These are phyloP conservation scores for Nymphalis urticae DNA, from an alignment of 2,888 invertebrate genomes.

Conservation along the genomic window DNA sequence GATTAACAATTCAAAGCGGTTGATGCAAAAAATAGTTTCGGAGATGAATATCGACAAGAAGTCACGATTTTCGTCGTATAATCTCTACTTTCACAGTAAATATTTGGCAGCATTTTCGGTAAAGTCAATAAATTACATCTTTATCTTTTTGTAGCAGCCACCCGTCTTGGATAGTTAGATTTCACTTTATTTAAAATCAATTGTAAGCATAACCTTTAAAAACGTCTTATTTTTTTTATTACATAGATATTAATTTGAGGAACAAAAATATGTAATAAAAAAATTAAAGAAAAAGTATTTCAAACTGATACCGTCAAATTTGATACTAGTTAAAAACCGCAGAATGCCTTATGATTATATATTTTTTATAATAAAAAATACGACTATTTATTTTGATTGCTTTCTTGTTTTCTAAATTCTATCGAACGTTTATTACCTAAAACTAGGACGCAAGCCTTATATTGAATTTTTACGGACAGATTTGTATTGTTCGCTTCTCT, in stretches of 20 bases:
- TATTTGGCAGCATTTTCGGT: conserved; percentile 19
- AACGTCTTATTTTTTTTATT: too few species aligned
- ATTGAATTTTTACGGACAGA: neutral
- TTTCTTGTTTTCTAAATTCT: too few species aligned
- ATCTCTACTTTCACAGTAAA: conserved; percentile 29
- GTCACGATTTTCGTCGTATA: conserved; percentile 30
- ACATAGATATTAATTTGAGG: too few species aligned
- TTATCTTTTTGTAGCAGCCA: neutral
- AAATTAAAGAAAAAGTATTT: too few species aligned
- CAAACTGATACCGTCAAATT: too few species aligned
- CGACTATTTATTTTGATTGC: too few species aligned
- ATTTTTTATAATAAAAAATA: too few species aligned
- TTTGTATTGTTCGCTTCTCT: neutral
- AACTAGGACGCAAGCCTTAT: too few species aligned
- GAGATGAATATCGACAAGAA: conserved; percentile 30
- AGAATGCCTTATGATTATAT: too few species aligned
- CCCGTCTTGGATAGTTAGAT: neutral
- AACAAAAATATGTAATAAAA: too few species aligned
- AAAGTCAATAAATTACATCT: neutral
- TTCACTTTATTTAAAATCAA: neutral
- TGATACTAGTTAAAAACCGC: too few species aligned
- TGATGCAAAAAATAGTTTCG: conserved; percentile 27
- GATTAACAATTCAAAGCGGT: conserved; percentile 22
- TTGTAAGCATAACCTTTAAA: neutral
- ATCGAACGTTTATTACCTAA: too few species aligned